phyloP scores from a whole-genome alignment of 35 echinoderm and acorn worm genomes.

The Ophioderma brevispina region DNA sequence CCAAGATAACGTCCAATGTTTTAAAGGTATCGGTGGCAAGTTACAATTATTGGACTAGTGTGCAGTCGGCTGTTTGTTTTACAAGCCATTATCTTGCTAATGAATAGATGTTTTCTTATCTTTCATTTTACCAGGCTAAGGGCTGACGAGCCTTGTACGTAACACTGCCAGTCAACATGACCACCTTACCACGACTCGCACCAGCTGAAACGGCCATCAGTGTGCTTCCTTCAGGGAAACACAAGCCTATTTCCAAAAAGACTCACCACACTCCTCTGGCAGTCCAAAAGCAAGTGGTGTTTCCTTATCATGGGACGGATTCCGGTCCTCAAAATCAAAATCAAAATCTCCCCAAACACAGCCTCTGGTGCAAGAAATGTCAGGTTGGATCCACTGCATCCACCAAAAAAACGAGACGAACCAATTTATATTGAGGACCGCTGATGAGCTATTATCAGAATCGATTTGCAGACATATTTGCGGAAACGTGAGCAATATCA shows the following conservation, averaged over 20 bases:
- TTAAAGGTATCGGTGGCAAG: too few species aligned
- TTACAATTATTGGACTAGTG: too few species aligned
- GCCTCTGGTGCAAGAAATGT: not conserved
- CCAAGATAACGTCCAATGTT: too few species aligned
- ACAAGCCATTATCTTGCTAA: not conserved
- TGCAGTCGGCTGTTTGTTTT: too few species aligned
- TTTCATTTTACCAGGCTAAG: not conserved
- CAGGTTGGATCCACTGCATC: conserved; percentile 58
- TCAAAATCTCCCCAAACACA: conserved; percentile 4
- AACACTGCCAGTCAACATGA: conserved; percentile 26
- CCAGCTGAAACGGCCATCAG: conserved; percentile 39
- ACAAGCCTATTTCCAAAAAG: not conserved
- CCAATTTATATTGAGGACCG: conserved; percentile 60
- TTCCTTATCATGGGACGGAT: conserved; percentile 64
- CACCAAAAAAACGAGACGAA: conserved; percentile 17
- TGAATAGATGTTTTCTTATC: not conserved
- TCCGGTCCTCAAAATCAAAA: not conserved
- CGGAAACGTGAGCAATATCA: conserved; percentile 76
- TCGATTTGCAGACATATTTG: conserved; percentile 33
- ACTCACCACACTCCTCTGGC: conserved; percentile 26
- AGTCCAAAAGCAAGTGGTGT: not conserved
- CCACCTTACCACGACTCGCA: conserved; percentile 55
- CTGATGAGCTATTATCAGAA: conserved; percentile 62
- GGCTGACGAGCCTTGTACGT: not conserved
- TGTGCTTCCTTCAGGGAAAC: conserved; percentile 1